These are phyloP conservation scores for Champsocephalus gunnari DNA, from an alignment of 2,797 vertebrate species.

Conservation along the genomic window DNA sequence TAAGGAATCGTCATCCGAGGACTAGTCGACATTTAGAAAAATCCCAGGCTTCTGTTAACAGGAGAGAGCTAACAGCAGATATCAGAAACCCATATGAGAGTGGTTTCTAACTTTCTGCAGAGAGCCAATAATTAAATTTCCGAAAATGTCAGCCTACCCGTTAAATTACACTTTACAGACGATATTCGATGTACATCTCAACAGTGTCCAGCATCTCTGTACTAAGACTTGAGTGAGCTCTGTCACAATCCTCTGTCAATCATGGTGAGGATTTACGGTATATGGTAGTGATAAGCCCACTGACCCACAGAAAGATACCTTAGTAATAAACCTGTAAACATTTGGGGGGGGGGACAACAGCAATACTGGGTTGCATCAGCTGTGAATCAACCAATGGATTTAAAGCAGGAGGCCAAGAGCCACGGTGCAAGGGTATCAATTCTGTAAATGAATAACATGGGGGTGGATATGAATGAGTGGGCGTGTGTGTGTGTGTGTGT, in stretches of 20 bases:
- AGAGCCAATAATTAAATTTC: not conserved
- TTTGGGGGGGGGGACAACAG: constrained; percentile 39
- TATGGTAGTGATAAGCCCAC: constrained; percentile 64
- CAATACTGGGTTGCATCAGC: constrained; percentile 53
- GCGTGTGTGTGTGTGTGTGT: constrained; percentile 9
- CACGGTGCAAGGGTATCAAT: constrained; percentile 61
- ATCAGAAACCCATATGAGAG: not conserved
- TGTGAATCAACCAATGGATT: constrained; percentile 71
- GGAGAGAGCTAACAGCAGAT: not conserved
- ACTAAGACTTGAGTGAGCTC: not conserved
- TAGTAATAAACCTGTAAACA: constrained; percentile 71
- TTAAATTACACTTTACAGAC: too few relatives aligned
- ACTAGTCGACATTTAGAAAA: too few relatives aligned
- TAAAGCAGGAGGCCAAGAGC: constrained; percentile 57
- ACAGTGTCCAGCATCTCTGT: constrained; percentile 1
- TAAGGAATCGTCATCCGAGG: too few relatives aligned
- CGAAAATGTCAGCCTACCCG: too few relatives aligned
- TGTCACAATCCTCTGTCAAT: constrained; percentile 62
- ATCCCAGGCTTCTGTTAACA: too few relatives aligned
- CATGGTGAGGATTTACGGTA: constrained; percentile 55
- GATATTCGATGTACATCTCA: constrained; percentile 15
- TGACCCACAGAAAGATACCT: constrained; percentile 64
- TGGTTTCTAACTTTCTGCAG: not conserved
- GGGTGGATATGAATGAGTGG: constrained; percentile 45
- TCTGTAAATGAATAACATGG: constrained; percentile 63